phyloP scores from a whole-genome alignment of 2,797 vertebrate genomes.

The Avahi laniger region DNA sequence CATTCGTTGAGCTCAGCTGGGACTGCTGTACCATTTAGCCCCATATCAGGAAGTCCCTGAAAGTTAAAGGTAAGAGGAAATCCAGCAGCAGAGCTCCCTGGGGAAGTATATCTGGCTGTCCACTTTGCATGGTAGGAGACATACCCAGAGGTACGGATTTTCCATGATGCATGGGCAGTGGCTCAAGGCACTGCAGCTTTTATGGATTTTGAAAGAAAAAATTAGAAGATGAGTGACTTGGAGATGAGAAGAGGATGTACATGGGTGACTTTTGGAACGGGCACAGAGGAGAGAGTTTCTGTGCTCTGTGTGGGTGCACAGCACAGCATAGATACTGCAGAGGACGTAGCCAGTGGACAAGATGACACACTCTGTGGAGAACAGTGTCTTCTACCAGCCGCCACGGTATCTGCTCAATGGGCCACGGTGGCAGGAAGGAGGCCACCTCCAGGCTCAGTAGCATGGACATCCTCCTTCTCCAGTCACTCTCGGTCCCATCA shows the following conservation, averaged over 20 bases:
- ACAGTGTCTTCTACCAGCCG: not conserved
- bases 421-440: too few relatives aligned
- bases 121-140: not conserved
- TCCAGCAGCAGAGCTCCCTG: not conserved
- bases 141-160: not conserved
- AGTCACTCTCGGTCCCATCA: not conserved
- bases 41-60: too few relatives aligned
- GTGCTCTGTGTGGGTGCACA: not conserved
- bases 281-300: not conserved
- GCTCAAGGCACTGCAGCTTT: not conserved
- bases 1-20: not conserved
- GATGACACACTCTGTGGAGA: too few relatives aligned
- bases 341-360: not conserved
- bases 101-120: not conserved
- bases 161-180: not conserved
- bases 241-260: not conserved
- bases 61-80: not conserved
- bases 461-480: not conserved
- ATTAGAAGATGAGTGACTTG: not conserved
- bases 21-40: not conserved
- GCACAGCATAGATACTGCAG: not conserved
- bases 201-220: not conserved
- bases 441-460: not conserved
- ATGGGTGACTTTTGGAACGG: not conserved
- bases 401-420: not conserved